phyloP scores from a whole-genome alignment of 2,113 vertebrate species.

The Astur gentilis region DNA sequence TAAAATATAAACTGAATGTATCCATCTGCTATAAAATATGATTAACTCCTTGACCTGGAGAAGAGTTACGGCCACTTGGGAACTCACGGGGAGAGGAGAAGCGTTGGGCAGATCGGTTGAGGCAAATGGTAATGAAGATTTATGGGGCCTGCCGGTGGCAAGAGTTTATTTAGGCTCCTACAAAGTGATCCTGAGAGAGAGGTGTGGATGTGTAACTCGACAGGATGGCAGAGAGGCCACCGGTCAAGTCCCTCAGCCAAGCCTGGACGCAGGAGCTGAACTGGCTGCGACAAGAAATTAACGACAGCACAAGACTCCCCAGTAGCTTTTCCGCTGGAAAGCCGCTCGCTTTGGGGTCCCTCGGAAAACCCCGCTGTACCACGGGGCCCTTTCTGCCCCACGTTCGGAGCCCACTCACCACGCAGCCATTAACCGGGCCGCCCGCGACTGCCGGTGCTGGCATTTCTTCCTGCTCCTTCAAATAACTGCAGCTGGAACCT shows the following conservation, averaged over 20 bases:
- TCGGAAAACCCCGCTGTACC: not conserved
- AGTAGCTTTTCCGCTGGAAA: not conserved
- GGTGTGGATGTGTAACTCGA: not conserved
- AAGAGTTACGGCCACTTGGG: not conserved
- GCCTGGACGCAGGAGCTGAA: rapidly evolving
- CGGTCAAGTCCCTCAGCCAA: rapidly evolving
- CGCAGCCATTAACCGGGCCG: not conserved
- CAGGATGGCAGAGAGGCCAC: not conserved
- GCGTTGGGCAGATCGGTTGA: not conserved
- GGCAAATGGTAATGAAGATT: conserved; percentile 4
- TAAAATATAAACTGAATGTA: not conserved
- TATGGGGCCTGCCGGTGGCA: not conserved
- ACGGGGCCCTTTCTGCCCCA: not conserved
- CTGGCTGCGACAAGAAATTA: not conserved
- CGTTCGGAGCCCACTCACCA: rapidly evolving
- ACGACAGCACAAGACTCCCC: rapidly evolving
- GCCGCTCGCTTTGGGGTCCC: not conserved
- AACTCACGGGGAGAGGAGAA: not conserved
- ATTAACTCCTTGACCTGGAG: not conserved
- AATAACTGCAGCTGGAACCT: not conserved
- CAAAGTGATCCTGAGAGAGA: not conserved
- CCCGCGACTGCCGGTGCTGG: not conserved
- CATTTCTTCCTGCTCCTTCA: not conserved
- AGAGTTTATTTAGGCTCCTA: not conserved
- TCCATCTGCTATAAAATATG: not conserved